Base-by-base conservation (phyloP, 1,140 invertebrate genomes). In the Drosophila mauritiana region DNA sequence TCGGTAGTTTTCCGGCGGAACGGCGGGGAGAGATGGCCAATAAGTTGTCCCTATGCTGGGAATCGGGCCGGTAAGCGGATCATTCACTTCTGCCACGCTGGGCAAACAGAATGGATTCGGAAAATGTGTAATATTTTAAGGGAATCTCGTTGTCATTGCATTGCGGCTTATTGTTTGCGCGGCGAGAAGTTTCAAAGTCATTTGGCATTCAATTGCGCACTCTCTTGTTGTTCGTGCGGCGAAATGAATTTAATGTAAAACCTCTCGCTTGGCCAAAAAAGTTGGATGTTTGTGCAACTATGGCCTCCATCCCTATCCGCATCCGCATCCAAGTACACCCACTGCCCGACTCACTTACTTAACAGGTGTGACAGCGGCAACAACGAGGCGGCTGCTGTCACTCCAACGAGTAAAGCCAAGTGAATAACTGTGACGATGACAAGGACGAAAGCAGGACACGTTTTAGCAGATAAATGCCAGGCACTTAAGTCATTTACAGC, bases 181-280 rank as follows among this genome's bases (percentile, higher is more conserved):
- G 20, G 25, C 17, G 8, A 13, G 20, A 81, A 86, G 78, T 86
- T 86, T 57, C 67, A 82, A 86, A 86, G 83, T 82, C 83, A 86
- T 85, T 85, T 86, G 58, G 56, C 82, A 84, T 81, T 69, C 82
- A 85, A 81, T 78, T 73, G 68, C 43, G 34, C 48, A 80, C 73
- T 73, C 63, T 55, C 42, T 27, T 43, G 46, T 8, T 31, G 43
- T 49, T 78, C 69, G 78, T 78, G 63, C 8, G 64, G 65, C 48
- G 82, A 78, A 81, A 88, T 88, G 82, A 86, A 86, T 88, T 86
- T 86, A 75, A 88, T 88, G 69, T 88, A 74, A 78, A 86, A 86
- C 75, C 74, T 82, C 77, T 84, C 20, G 57, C 40, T 17, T 59
- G 40, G 45, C 45, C 43, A 27, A 58, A 67, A 77, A 80, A 84